Evolutionary conservation across 2,797 vertebrate genomes (phyloP), one percentile per base, ranked within the genome.

Genomic region (Falco naumanni): DNA sequence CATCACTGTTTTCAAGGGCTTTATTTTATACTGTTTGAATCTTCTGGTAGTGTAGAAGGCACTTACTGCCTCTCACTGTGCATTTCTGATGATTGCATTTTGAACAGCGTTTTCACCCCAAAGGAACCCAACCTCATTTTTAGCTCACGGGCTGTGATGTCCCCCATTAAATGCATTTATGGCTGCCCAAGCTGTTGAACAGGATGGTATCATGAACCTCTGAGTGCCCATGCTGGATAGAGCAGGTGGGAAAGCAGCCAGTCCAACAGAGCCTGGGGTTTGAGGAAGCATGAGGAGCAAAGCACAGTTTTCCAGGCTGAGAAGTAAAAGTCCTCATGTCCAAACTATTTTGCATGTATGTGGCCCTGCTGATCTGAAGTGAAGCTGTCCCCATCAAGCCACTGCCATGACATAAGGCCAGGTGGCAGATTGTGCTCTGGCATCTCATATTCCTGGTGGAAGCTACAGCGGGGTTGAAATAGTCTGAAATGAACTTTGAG

Each of bases 401-500:
- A 47, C 60, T 74, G 29, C 66, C 16, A 11, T 20, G 18, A 56
- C 80, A 51, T 26, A 65, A 33, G 43, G 13, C 28, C 64, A 80
- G 53, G 47, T 9, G 12, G 26, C 65, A 39, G 17, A 18, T 51
- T 51, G n/a, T 6, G 1, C 72, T 88, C 64, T 47, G 51, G 10
- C 13, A 53, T 90, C 34, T 18, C 20, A 0, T 79, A 15, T 28
- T 79, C 24, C 34, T 1, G 1, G 51, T 0, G 0, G 64, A 81
- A 84, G 18, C 41, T 18, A 20, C 19, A 37, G 37, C 0, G 1
- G 16, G 16, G 20, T 45, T 74, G 69, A 78, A 87, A 37, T 60
- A 29, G 18, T 86, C 43, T 53, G 57, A 86, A 75, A 65, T 37
- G 3, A 63, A 31, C 43, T 63, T 39, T 8, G 19, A 45, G 24